Evolutionary conservation across 2,113 vertebrate genomes (phyloP), one percentile per base, ranked within the genome.

Genomic region (Vulpes ferrilata): DNA sequence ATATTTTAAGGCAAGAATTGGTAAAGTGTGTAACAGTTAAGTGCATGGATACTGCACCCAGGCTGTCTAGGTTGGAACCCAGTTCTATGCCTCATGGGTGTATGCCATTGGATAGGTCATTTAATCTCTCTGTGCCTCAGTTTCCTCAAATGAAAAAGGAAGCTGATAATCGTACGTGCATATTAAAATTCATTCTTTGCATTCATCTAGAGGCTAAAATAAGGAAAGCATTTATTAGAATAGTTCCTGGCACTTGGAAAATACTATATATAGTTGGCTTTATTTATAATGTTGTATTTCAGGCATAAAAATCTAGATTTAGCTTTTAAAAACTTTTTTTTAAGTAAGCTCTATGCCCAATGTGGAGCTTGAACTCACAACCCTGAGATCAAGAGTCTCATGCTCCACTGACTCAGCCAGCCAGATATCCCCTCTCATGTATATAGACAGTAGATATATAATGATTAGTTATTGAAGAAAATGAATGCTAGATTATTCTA

Each of bases 251-350:
- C 25, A 59, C 3, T 7, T 48, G 19, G n/a, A 57, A 90, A 96
- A 55, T 38, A 65, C 43, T 80, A 38, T 53, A 20, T 87, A 76
- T 30, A 90, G 10, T 38, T 78, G 53, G 23, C 27, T 95, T 84
- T 88, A 81, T 62, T 32, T 88, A 30, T 59, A 53, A 62, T 60
- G 20, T n/a, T 91, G 48, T 88, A 80, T 78, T 97, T 81, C 27
- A 95, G 73, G 86, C 48, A 79, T 35, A 82, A 83, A 96, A 71
- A 55, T 86, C 4, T 80, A 86, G 92, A 88, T 43, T 91, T n/a
- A 88, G 48, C 30, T 96, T 79, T 71, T 3, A 55, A 57, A 93
- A 86, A 67, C 32, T 57, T 64, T 74, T 38, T 51, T 76, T 76
- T 48, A 51, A 76, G 73, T 76, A 76, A 51, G 13, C 43, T 51